phyloP scores from a whole-genome alignment of 30 jellyfish, hydroid and myxozoan species.

The Euphysa ruthae region DNA sequence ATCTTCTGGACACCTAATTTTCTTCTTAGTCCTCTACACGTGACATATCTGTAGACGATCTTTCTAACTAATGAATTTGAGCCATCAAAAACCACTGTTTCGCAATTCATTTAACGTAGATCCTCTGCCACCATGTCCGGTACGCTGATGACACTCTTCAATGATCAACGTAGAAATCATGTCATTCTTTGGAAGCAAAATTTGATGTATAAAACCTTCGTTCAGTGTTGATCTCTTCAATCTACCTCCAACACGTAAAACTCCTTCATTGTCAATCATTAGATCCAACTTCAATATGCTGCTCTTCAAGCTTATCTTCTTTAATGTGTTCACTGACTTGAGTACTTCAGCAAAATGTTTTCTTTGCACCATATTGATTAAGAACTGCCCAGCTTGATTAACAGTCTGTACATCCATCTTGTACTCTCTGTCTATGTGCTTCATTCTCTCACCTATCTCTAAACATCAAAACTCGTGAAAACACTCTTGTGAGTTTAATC shows the following conservation, averaged over 20 bases:
- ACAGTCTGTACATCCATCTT: background rate
- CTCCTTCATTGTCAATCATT: background rate
- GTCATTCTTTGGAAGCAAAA: constrained; percentile 3
- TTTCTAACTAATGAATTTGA: background rate
- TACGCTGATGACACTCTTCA: background rate
- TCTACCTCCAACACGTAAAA: constrained; percentile 5
- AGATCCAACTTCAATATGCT: background rate
- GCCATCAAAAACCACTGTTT: background rate
- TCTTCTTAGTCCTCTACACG: background rate
- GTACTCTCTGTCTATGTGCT: no score
- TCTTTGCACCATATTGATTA: background rate
- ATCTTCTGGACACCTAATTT: background rate
- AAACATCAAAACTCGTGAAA: background rate
- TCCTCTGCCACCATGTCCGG: constrained; percentile 11
- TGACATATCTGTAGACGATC: background rate
- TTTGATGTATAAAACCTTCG: background rate
- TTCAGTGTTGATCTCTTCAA: background rate
- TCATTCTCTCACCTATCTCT: background rate
- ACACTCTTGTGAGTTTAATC: no score
- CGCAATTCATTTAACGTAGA: background rate
- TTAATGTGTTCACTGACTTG: background rate
- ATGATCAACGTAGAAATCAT: background rate
- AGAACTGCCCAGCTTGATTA: background rate
- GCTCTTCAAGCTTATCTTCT: background rate
- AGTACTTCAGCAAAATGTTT: background rate